These are phyloP conservation scores for Hylaeus anthracinus DNA, from an alignment of 1,140 invertebrate species.

Conservation along the genomic window DNA sequence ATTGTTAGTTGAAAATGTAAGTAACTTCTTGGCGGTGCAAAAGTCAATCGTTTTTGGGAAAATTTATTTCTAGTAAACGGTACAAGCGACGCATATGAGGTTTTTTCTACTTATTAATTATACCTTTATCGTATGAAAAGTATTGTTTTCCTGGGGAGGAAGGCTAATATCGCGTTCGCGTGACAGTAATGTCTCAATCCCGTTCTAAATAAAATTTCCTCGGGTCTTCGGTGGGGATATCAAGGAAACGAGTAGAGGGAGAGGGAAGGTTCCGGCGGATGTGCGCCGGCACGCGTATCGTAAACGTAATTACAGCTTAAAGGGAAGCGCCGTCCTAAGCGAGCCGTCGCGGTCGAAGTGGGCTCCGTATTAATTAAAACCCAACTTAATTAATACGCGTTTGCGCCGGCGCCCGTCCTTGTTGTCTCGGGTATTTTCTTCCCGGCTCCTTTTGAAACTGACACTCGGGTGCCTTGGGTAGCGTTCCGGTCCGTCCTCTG, in stretches of 20 bases:
- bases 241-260: constrained; percentile 21
- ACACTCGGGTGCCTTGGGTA: background rate
- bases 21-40: too few relatives aligned
- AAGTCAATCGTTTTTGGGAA: too few relatives aligned
- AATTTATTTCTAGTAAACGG: too few relatives aligned
- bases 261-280: constrained; percentile 42
- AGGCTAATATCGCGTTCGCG: too few relatives aligned
- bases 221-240: too few relatives aligned
- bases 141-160: too few relatives aligned
- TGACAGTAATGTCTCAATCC: too few relatives aligned
- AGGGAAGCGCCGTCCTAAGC: constrained; percentile 52
- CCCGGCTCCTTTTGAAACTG: background rate
- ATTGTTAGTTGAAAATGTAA: too few relatives aligned
- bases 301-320: constrained; percentile 71
- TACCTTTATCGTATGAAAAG: too few relatives aligned
- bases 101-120: too few relatives aligned
- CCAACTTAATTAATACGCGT: constrained; percentile 61
- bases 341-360: constrained; percentile 57
- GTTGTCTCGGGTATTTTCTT: background rate
- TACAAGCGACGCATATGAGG: too few relatives aligned
- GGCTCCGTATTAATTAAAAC: constrained; percentile 61
- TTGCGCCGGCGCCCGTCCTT: constrained; percentile 13
- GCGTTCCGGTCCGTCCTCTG: background rate
- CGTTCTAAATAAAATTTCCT: too few relatives aligned
- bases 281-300: constrained; percentile 60